Conservation (phyloP, 2,797 vertebrate genomes). For the Erithacus rubecula region DNA sequence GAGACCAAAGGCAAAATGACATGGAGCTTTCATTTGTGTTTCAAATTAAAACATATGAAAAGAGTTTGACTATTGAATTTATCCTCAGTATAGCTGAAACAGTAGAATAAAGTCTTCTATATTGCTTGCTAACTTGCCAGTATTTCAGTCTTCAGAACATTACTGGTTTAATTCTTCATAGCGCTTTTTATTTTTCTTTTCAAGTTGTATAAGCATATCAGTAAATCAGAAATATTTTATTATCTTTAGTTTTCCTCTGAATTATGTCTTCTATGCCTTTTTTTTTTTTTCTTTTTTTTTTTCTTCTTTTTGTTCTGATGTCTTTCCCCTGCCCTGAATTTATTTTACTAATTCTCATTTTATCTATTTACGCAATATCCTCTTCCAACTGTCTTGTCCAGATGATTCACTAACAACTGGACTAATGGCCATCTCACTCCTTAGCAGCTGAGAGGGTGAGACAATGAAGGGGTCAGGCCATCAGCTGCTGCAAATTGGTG, state of each 20-base stretch:
- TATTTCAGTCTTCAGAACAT: neutral
- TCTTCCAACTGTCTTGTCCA: constrained; percentile 63
- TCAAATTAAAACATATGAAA: neutral
- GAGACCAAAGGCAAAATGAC: neutral
- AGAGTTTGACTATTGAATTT: neutral
- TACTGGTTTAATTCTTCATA: neutral
- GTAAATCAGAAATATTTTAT: neutral
- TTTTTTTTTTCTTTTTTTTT: neutral
- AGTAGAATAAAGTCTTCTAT: neutral
- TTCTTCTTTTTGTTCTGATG: neutral
- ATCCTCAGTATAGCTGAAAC: neutral
- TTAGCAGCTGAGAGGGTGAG: constrained; percentile 40
- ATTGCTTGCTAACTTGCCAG: neutral
- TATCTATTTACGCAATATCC: constrained; percentile 55
- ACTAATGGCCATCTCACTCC: constrained; percentile 70
- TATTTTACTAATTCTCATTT: constrained; percentile 17
- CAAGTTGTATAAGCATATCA: neutral
- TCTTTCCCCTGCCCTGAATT: neutral
- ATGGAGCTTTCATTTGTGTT: fast-evolving
- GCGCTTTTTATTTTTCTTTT: neutral
- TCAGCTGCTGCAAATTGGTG: constrained; percentile 60
- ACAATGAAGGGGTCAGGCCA: constrained; percentile 35
- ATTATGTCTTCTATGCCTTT: neutral
- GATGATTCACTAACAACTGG: constrained; percentile 68
- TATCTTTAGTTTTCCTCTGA: neutral